phyloP scores from a whole-genome alignment of 2,888 invertebrate species.

The Sthenelais limicola region DNA sequence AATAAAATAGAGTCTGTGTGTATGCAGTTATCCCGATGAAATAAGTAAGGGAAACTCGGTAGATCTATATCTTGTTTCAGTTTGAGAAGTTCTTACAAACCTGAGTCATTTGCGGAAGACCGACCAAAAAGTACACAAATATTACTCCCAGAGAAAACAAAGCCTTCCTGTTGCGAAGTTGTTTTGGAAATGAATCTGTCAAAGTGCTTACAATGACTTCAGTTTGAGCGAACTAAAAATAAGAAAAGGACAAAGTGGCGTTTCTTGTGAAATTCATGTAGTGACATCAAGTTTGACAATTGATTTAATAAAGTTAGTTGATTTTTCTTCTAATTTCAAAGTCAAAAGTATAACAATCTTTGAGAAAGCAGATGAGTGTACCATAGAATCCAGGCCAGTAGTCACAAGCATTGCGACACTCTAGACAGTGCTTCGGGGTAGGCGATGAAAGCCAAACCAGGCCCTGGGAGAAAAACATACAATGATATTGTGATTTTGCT shows the following conservation, averaged over 20 bases:
- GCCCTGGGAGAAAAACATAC: slow-evolving; percentile 2
- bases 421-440: background rate
- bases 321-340: background rate
- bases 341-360: background rate
- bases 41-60: too few relatives aligned
- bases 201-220: background rate
- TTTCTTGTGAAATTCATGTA: background rate
- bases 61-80: background rate
- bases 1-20: too few relatives aligned
- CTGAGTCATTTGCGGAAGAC: background rate
- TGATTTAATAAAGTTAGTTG: background rate
- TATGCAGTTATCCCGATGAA: too few relatives aligned
- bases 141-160: background rate
- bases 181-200: background rate
- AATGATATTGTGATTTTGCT: too few relatives aligned
- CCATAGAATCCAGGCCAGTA: background rate
- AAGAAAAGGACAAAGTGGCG: background rate
- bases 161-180: background rate
- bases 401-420: slow-evolving; percentile 6
- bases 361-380: background rate
- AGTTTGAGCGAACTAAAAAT: background rate
- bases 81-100: background rate
- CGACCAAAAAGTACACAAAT: background rate
- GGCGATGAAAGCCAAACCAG: slow-evolving; percentile 8
- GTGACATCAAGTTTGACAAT: too few relatives aligned